A percentile compares a stretch with the other conserved stretches of the same genome.
These are phyloP conservation scores for Mus spicilegus DNA, from an alignment of 2,113 vertebrate genomes.

Conservation along the genomic window DNA sequence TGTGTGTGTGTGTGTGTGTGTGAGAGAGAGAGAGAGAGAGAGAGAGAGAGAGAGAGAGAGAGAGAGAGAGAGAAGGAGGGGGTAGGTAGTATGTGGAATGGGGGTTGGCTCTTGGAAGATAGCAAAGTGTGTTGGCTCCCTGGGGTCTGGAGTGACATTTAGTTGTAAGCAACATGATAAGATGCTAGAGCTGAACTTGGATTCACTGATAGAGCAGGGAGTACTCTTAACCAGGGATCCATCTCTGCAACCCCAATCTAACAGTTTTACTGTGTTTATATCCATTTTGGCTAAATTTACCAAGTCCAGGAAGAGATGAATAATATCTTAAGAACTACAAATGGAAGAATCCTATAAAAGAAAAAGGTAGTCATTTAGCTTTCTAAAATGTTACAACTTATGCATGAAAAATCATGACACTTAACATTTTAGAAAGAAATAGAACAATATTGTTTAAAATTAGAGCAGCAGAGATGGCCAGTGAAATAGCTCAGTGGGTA, in stretches of 20 bases:
- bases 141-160: neutral
- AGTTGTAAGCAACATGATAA: neutral
- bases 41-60: neutral
- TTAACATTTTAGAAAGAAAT: slow-evolving; percentile 17
- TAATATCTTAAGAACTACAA: neutral
- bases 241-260: neutral
- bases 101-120: neutral
- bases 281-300: slow-evolving; percentile 1
- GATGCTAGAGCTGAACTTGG: neutral
- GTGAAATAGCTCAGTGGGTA: neutral
- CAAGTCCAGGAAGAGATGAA: neutral
- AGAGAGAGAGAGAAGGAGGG: neutral
- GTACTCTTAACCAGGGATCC: neutral
- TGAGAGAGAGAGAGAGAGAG: neutral
- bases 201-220: neutral
- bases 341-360: neutral
- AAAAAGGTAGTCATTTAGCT: neutral
- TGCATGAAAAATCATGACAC: slow-evolving; percentile 17
- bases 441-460: slow-evolving; percentile 26
- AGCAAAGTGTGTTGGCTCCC: neutral
- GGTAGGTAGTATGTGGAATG: neutral
- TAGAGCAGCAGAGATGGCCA: neutral
- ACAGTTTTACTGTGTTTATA: neutral
- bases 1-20: neutral
- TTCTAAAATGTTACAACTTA: slow-evolving; percentile 10